These are phyloP conservation scores for Metallyticus violacea DNA, from an alignment of 2,888 invertebrate species.

Conservation along the genomic window DNA sequence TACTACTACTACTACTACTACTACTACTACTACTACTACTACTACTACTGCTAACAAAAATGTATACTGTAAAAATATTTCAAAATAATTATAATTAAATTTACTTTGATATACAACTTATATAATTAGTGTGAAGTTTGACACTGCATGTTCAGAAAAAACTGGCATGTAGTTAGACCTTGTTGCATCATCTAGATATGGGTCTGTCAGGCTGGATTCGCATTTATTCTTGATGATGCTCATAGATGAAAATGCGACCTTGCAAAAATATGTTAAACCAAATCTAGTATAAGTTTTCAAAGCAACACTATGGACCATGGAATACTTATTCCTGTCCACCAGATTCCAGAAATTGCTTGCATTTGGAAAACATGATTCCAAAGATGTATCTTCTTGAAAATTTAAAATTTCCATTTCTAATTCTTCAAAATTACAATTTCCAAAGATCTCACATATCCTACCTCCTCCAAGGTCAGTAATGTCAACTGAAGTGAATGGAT, in stretches of 20 bases:
- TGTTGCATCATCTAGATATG: neutral
- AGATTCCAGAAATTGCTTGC: neutral
- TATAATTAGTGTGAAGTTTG: too few species aligned
- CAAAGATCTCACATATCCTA: neutral
- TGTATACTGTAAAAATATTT: too few species aligned
- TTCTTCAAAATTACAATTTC: neutral
- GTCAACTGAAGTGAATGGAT: neutral
- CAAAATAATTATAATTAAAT: too few species aligned
- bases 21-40: too few species aligned
- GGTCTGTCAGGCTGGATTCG: neutral
- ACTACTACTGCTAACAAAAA: too few species aligned
- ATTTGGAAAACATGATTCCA: neutral
- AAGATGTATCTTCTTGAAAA: too few species aligned
- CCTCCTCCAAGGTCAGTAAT: neutral
- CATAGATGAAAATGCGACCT: too few species aligned
- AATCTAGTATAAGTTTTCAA: neutral
- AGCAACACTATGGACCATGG: neutral
- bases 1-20: neutral
- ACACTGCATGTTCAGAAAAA: neutral
- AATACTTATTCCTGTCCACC: neutral
- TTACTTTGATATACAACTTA: too few species aligned
- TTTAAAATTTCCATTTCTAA: neutral
- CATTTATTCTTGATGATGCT: neutral
- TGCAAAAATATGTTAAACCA: neutral
- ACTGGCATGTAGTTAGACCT: neutral